These are phyloP conservation scores for Eupeodes latifasciatus DNA, from an alignment of 2,888 invertebrate species.

Conservation along the genomic window DNA sequence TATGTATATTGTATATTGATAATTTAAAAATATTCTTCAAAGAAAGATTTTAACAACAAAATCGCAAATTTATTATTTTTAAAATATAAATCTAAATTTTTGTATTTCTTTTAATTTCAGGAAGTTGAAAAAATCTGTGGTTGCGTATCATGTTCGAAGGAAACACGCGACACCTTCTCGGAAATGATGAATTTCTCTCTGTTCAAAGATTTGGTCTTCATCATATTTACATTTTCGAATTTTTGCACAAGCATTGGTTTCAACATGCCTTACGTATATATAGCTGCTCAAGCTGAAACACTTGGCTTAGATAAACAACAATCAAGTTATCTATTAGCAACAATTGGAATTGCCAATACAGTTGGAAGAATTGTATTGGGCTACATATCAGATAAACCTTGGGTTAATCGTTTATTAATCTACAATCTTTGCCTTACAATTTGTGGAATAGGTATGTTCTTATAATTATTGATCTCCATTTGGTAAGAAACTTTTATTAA, in stretches of 20 bases:
- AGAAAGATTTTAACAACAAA: too few species aligned
- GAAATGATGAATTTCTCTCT: slow-evolving; percentile 95
- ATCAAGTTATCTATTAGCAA: slow-evolving; percentile 90
- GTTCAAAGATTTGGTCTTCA: slow-evolving; percentile 93
- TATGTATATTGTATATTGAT: too few species aligned
- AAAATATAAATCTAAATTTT: too few species aligned
- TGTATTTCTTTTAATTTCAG: slow-evolving; percentile 29
- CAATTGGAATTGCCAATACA: slow-evolving; percentile 94
- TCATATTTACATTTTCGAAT: slow-evolving; percentile 96
- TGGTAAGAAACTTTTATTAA: background rate
- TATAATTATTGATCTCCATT: background rate
- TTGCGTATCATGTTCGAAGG: slow-evolving; percentile 88
- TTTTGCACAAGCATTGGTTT: slow-evolving; percentile 95
- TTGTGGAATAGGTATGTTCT: slow-evolving; percentile 92
- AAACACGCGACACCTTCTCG: slow-evolving; percentile 89
- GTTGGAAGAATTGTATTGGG: slow-evolving; percentile 95
- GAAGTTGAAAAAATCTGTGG: slow-evolving; percentile 84
- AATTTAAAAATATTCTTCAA: too few species aligned
- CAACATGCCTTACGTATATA: slow-evolving; percentile 96
- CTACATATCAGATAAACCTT: slow-evolving; percentile 93
- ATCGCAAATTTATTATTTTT: too few species aligned
- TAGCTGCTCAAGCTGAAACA: slow-evolving; percentile 89
- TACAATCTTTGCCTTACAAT: slow-evolving; percentile 95
- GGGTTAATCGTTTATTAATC: slow-evolving; percentile 95
- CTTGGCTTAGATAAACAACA: slow-evolving; percentile 86